Conservation (phyloP, 2,888 invertebrate genomes). For the Pocota personata region DNA sequence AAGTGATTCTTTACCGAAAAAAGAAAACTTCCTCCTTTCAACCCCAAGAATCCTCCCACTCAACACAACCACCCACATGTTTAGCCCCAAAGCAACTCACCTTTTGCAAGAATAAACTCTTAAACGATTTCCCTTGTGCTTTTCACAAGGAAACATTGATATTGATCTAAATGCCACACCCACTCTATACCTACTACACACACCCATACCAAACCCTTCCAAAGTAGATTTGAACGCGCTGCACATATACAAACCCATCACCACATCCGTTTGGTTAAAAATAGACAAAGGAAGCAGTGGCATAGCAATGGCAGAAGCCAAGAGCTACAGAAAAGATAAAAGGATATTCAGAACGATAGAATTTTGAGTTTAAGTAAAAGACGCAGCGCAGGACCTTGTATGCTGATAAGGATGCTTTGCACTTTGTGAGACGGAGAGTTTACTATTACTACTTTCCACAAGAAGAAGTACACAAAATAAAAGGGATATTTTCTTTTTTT, state of each 20-base stretch:
- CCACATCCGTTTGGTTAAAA: slow-evolving; percentile 53
- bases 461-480: slow-evolving; percentile 28
- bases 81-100: slow-evolving; percentile 16
- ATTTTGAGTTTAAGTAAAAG: slow-evolving; percentile 60
- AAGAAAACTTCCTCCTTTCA: background rate
- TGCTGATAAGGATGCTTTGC: slow-evolving; percentile 56
- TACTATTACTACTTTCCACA: slow-evolving; percentile 26
- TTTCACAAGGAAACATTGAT: slow-evolving; percentile 51
- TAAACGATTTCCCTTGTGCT: slow-evolving; percentile 48
- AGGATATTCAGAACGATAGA: slow-evolving; percentile 39
- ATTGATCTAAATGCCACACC: slow-evolving; percentile 71
- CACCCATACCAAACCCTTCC: slow-evolving; percentile 5
- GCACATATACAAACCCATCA: slow-evolving; percentile 20
- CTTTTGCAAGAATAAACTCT: slow-evolving; percentile 40
- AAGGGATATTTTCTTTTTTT: background rate
- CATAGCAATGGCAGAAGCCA: background rate
- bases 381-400: slow-evolving; percentile 23
- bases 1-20: slow-evolving; percentile 36
- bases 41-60: background rate
- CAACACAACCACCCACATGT: background rate
- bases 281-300: slow-evolving; percentile 36
- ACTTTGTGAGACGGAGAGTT: slow-evolving; percentile 28
- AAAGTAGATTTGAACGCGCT: slow-evolving; percentile 43
- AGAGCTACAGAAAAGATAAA: slow-evolving; percentile 7
- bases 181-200: slow-evolving; percentile 19